These are phyloP conservation scores for Neosilurus mollespiculum DNA, from an alignment of 2,797 vertebrate genomes.

Conservation along the genomic window DNA sequence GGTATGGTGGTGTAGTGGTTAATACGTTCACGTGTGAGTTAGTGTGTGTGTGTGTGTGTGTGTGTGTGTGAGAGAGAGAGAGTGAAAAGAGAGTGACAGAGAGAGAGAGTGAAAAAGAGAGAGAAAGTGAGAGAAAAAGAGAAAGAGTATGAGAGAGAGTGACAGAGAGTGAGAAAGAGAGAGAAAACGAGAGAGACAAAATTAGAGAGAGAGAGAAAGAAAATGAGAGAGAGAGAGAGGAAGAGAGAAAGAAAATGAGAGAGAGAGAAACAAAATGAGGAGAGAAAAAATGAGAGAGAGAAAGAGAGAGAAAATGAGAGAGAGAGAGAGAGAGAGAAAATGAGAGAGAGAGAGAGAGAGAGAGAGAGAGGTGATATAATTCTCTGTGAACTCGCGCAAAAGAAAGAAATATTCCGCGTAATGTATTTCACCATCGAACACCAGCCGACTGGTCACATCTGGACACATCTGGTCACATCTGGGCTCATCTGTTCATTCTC, in stretches of 20 bases:
- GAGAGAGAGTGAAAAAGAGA: background rate
- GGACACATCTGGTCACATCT: background rate
- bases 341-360: background rate
- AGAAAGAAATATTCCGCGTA: background rate
- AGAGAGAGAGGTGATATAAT: background rate
- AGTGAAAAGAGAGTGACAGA: background rate
- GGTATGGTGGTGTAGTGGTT: too few species aligned
- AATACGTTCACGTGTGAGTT: too few species aligned
- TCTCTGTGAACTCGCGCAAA: background rate
- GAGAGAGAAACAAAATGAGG: too few species aligned
- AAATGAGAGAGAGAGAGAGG: too few species aligned
- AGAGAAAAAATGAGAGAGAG: background rate
- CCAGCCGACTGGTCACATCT: background rate
- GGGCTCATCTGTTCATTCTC: background rate
- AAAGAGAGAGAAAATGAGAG: background rate
- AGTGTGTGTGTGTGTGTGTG: too few species aligned
- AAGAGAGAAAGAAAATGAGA: too few species aligned
- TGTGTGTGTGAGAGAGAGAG: too few species aligned
- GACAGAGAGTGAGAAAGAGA: conserved; percentile 1
- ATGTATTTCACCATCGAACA: background rate
- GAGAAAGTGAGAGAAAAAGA: background rate
- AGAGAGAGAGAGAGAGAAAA: background rate
- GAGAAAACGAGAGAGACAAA: background rate
- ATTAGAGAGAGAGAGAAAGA: too few species aligned
- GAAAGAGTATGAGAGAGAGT: background rate